A percentile compares a stretch with the other conserved stretches of the same genome.
Conservation (phyloP, 1,140 invertebrate genomes). For the Elymnias hypermnestra region DNA sequence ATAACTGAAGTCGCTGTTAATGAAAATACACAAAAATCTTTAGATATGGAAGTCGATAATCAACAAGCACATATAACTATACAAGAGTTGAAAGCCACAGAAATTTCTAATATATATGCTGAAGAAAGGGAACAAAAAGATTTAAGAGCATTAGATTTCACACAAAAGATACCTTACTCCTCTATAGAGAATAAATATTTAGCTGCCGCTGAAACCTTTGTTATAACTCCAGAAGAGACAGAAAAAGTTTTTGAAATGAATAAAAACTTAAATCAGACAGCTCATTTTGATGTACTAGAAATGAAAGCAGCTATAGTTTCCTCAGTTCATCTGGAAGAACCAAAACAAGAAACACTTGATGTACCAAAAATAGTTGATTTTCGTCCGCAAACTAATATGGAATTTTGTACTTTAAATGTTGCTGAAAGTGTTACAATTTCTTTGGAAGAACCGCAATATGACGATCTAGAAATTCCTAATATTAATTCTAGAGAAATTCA, state of each 20-base stretch:
- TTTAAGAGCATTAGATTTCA: no score
- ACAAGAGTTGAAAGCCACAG: not conserved
- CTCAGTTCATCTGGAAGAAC: conserved; percentile 1
- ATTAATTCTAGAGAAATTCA: no score
- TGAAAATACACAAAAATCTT: not conserved
- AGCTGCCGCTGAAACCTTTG: no score
- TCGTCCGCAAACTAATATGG: not conserved
- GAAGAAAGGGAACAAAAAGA: no score
- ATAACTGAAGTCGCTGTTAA: not conserved
- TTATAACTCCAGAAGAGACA: no score
- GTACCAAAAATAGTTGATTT: not conserved
- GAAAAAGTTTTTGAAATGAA: not conserved
- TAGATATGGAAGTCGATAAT: not conserved
- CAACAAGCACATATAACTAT: not conserved
- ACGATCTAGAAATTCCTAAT: conserved; percentile 1
- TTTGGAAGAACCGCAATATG: not conserved
- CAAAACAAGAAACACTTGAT: conserved; percentile 10
- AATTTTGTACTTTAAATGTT: conserved; percentile 2
- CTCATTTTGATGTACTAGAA: not conserved
- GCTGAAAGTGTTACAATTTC: conserved; percentile 11
- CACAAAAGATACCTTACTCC: no score
- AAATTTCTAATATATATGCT: not conserved
- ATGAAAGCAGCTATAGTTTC: not conserved
- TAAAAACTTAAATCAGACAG: not conserved
- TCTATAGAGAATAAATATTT: no score